Percentiles rank a stretch among this genome's conserved stretches.
Conservation (phyloP, 2,888 invertebrate species). For the Maniola hyperantus region DNA sequence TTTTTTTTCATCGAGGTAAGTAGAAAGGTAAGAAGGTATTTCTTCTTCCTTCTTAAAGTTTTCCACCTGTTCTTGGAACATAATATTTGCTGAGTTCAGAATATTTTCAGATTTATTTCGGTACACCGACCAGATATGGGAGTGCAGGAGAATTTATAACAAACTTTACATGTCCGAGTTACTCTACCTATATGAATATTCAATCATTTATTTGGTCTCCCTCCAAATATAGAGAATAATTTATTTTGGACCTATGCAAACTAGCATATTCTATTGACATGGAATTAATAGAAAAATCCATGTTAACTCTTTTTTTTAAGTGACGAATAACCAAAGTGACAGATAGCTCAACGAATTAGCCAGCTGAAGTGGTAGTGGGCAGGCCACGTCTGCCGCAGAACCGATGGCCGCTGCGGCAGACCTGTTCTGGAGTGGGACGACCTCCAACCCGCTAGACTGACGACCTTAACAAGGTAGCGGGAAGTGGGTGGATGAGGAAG, state of each 20-base stretch:
- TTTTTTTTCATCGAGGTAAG: too few relatives aligned
- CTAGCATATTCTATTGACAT: not conserved
- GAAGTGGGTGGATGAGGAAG: too few relatives aligned
- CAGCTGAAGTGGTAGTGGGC: too few relatives aligned
- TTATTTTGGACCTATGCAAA: not conserved
- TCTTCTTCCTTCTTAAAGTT: not conserved
- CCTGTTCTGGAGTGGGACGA: too few relatives aligned
- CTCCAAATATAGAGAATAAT: not conserved
- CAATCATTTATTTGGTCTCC: conserved; percentile 8
- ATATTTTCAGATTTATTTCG: conserved; percentile 23
- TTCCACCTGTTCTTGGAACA: not conserved
- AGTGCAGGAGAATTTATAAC: conserved; percentile 1
- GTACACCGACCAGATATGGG: conserved; percentile 9
- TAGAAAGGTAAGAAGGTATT: too few relatives aligned
- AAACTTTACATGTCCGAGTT: conserved; percentile 17
- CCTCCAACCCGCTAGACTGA: too few relatives aligned
- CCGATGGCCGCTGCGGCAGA: too few relatives aligned
- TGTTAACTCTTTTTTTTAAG: not conserved
- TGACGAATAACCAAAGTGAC: too few relatives aligned
- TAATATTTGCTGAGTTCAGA: conserved; percentile 16
- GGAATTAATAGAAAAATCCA: not conserved
- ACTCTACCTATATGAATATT: conserved; percentile 10
- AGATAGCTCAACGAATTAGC: too few relatives aligned
- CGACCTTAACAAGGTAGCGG: too few relatives aligned
- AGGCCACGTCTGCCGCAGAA: too few relatives aligned